phyloP scores from a whole-genome alignment of 2,888 invertebrate species.

The Pammene fasciana region DNA sequence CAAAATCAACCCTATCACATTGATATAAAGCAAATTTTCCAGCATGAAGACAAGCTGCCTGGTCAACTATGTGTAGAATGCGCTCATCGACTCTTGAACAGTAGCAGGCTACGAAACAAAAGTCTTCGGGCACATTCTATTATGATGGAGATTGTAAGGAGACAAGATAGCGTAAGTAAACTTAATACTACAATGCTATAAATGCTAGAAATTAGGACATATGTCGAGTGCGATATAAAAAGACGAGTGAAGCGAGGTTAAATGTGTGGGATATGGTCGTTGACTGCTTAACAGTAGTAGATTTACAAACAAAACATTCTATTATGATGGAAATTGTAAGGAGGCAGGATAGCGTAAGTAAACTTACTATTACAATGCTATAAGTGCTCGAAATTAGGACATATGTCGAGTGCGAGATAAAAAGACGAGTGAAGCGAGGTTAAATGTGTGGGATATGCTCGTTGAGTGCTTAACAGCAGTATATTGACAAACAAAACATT shows the following conservation, averaged over 20 bases:
- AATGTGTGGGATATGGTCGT: conserved; percentile 64
- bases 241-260: conserved; percentile 44
- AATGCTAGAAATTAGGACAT: not conserved
- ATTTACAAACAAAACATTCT: conserved; percentile 55
- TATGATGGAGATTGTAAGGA: conserved; percentile 56
- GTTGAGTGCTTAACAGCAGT: conserved; percentile 54
- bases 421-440: conserved; percentile 41
- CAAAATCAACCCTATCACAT: not conserved
- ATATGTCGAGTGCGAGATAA: too few relatives aligned
- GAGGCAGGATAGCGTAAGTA: conserved; percentile 58
- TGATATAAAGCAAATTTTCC: conserved; percentile 36
- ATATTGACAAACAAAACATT: conserved; percentile 56
- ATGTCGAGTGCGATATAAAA: too few relatives aligned
- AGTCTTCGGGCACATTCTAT: conserved; percentile 56
- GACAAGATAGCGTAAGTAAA: conserved; percentile 58
- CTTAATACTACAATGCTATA: not conserved
- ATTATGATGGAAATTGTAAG: conserved; percentile 58
- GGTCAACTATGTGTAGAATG: conserved; percentile 66
- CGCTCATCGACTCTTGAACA: conserved; percentile 54
- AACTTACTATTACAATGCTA: not conserved
- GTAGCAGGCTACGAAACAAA: conserved; percentile 53
- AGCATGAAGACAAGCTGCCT: conserved; percentile 60
- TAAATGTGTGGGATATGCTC: conserved; percentile 65
- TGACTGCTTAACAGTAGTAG: conserved; percentile 53
- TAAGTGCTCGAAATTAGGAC: not conserved